Evolutionary conservation across 2,888 invertebrate species (phyloP), one percentile per base, ranked within the genome.

Genomic region (Anagyrus pseudococci): DNA sequence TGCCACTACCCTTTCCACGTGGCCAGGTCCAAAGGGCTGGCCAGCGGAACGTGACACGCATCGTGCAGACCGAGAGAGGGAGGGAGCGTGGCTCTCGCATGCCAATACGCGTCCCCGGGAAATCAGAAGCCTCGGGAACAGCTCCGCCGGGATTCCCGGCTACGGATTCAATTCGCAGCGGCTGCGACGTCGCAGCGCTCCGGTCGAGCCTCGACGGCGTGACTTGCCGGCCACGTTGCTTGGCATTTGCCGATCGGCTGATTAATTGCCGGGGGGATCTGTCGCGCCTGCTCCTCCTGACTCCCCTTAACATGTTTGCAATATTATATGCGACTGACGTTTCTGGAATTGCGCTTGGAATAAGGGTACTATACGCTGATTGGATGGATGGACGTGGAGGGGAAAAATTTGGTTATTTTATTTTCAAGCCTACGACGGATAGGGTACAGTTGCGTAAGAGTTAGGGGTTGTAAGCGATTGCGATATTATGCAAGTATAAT

Each of bases 41-140:
- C 15, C 43, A 17, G 19, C 26, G 46, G 20, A 19, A 76, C 77
- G 77, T 77, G 77, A 77, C 75, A 73, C 73, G 77, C 77, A 77
- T 77, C 71, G 73, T 72, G 69, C 69, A 15, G 33, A 63, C 61
- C 64, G 70, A 69, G 71, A 69, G 72, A 69, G 71, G 67, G n/a
- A 72, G 69, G 41, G 43, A 41, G 19, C 10, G 40, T 2, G 25
- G 8, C 22, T n/a, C 22, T 67, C 68, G 77, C 77, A 77, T 77
- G 77, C 77, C 76, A 77, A 77, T 77, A 74, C 68, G 61, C 58
- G 56, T 44, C 58, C 55, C 54, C 15, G 17, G 69, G 70, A 76
- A 77, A 76, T 76, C 76, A 73, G 74, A 74, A 75, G 73, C 72
- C 77, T 75, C 77, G 15, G 15, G 33, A 75, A 76, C 72, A 68